Base-by-base conservation (phyloP, 2,797 vertebrate genomes). In the Tangara arthus region DNA sequence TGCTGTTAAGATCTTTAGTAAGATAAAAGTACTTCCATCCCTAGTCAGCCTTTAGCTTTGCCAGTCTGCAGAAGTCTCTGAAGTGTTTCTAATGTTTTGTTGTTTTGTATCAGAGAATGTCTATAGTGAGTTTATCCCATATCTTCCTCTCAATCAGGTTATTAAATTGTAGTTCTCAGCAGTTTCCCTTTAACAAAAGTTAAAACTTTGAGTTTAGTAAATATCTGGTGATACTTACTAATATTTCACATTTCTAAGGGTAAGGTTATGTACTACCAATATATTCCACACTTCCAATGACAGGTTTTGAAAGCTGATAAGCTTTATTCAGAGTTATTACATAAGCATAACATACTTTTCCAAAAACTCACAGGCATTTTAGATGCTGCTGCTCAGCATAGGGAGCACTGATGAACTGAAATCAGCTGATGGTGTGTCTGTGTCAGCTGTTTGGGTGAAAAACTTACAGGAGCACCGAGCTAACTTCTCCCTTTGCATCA, bases 281-380 rank as follows among this genome's bases (percentile, higher is more conserved):
- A n/a, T 35, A 95, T 70, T 89, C 83, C 87, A 88, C 69, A 47
- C 50, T 94, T 87, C 41, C 70, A 49, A 4, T 50, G 66, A 59
- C 71, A 93, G 89, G 57, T 69, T 89, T 94, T 72, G 83, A 90
- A 90, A 73, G 32, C 64, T 64, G n/a, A 61, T 79, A 91, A 87
- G 56, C 75, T 98, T 98, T 97, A 98, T 98, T 98, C 26, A 82
- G 72, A 76, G 46, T 91, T 93, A 82, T 82, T 95, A 91, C 50
- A 87, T 52, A 94, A 96, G 52, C 44, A 86, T 57, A 94, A 73
- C 57, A 89, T 82, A 94, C 61, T 93, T 82, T 60, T 71, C 72
- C 71, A 89, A 15, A 82, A 90, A 72, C 78, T 95, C 6, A 8
- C 64, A 96, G 88, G 82, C 60, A 80, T 76, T 85, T 91, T 41